Base-by-base conservation (phyloP, 2,797 vertebrate genomes). In the Danio kyathit region DNA sequence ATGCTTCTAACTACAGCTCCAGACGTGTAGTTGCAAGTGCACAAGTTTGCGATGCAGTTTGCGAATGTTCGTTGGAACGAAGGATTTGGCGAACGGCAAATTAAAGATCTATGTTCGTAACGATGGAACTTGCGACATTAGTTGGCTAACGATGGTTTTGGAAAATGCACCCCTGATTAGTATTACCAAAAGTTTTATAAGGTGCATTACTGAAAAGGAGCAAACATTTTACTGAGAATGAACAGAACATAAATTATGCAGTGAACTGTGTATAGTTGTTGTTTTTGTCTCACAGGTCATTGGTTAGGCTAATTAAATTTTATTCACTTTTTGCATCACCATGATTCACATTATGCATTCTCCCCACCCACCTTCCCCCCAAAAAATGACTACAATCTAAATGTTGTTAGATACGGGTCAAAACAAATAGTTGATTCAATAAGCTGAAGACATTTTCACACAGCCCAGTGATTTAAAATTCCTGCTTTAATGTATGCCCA, bases 241-340 rank as follows among this genome's bases (percentile, higher is more conserved):
- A 38, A 44, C 69, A 72, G n/a, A 43, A 13, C n/a, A 72, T 72
- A 56, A 41, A 56, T 56, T 57, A 72, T 54, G 38, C 51, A 54
- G 52, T 14, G 48, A 6, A 17, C 16, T 40, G 40, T 72, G 67
- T 11, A 8, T 44, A 40, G 5, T 56, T 21, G 14, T n/a, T 66
- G n/a, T 56, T 48, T 19, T 14, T 41, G 11, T 52, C 74, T 43
- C 14, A 49, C 52, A 77, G 63, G 63, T 67, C 51, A 57, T 46
- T 56, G 7, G 9, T 77, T n/a, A 21, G 41, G 19, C 38, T 67
- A 54, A 65, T 54, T 65, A 1, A 5, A 76, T 65, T 54, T 0
- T 44, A 54, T 64, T 64, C 12, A 65, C 10, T 21, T 73, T 59
- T 66, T n/a, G 51, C 63, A 66, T 67, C 19, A 46, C 56, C 17